Conservation (phyloP, 1,140 invertebrate genomes). For the Pteromalus puparum region DNA sequence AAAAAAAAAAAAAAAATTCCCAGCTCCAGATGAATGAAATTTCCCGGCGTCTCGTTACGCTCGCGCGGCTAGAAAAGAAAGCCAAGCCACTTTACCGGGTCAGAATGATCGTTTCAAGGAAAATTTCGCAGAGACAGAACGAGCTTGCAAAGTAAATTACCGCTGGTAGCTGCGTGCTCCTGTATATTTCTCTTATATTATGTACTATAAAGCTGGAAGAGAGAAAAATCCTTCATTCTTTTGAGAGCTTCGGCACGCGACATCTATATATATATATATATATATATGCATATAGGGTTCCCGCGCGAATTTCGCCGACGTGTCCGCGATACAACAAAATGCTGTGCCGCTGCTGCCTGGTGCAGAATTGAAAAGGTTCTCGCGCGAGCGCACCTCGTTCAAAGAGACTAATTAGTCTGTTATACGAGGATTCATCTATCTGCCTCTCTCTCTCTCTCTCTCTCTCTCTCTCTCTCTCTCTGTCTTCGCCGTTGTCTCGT, state of each 20-base stretch:
- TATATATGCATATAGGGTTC: not conserved
- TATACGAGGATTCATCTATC: not conserved
- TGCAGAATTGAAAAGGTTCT: slow-evolving; percentile 13
- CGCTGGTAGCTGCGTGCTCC: not conserved
- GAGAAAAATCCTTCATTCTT: slow-evolving; percentile 12
- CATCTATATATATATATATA: no score
- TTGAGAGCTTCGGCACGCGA: not conserved
- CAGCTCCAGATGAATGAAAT: slow-evolving; percentile 23
- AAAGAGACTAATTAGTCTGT: slow-evolving; percentile 43
- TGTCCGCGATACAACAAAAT: not conserved
- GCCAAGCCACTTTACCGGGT: no score
- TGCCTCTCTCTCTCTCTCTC: not conserved
- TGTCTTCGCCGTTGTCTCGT: not conserved
- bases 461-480: not conserved
- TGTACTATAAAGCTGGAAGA: not conserved
- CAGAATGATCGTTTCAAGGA: slow-evolving; percentile 27
- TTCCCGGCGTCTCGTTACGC: not conserved
- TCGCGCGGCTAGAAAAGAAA: no score
- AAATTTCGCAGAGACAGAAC: not conserved
- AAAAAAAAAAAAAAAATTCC: slow-evolving; percentile 11
- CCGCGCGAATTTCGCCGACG: not conserved
- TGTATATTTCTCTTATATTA: no score
- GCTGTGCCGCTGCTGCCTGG: no score
- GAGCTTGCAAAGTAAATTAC: slow-evolving; percentile 19
- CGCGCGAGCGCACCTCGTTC: not conserved